These are phyloP conservation scores for Ligdia adustata DNA, from an alignment of 2,888 invertebrate species.

Conservation along the genomic window DNA sequence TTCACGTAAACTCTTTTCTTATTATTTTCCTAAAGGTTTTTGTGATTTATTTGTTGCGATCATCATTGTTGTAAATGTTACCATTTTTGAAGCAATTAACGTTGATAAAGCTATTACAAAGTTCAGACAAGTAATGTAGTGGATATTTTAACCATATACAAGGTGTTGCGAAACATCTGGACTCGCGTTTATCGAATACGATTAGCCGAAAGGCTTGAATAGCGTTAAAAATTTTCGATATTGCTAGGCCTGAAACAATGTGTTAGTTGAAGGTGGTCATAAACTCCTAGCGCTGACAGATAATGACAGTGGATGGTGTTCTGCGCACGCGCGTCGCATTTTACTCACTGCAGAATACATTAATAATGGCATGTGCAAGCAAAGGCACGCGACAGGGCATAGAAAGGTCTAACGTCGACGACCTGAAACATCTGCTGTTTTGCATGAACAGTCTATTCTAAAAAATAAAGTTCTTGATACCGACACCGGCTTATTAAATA, in stretches of 20 bases:
- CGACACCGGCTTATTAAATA: neutral
- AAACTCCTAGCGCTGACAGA: slow-evolving; percentile 53
- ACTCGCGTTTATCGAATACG: slow-evolving; percentile 18
- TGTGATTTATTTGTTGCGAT: neutral
- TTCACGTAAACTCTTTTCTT: too few relatives aligned
- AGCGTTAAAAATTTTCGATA: slow-evolving; percentile 20
- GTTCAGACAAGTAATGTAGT: slow-evolving; percentile 2
- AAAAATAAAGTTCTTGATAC: slow-evolving; percentile 20
- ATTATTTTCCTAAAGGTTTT: too few relatives aligned
- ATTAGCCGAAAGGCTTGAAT: slow-evolving; percentile 28
- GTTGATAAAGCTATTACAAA: slow-evolving; percentile 1
- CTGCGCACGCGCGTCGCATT: slow-evolving; percentile 17
- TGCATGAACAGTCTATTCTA: slow-evolving; percentile 39
- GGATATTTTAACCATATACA: slow-evolving; percentile 9
- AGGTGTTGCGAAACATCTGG: slow-evolving; percentile 33
- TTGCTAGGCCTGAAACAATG: slow-evolving; percentile 28
- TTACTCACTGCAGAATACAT: slow-evolving; percentile 37
- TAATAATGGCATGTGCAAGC: slow-evolving; percentile 53
- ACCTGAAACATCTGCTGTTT: slow-evolving; percentile 69
- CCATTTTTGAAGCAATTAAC: slow-evolving; percentile 1
- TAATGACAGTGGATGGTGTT: slow-evolving; percentile 37
- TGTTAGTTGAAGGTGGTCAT: slow-evolving; percentile 40
- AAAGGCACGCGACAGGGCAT: slow-evolving; percentile 63
- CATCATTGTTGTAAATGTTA: neutral
- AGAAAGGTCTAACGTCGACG: slow-evolving; percentile 78